Evolutionary conservation across 2,888 invertebrate species (phyloP).

Genomic region (Mythimna albipuncta): DNA sequence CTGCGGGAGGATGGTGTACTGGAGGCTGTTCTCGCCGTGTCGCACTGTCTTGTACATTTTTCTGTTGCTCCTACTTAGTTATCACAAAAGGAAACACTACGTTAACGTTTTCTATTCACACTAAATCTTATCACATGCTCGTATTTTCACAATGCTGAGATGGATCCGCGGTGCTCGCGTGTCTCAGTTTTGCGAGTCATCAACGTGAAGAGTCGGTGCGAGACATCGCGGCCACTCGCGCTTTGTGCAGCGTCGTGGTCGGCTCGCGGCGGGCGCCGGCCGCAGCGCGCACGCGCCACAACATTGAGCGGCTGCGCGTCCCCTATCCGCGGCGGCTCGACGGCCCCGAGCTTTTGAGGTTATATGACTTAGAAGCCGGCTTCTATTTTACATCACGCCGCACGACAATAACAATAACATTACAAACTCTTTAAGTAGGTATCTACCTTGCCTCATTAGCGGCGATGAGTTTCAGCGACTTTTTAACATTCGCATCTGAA

Average conservation of each 20-base stretch:
- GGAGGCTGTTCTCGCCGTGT: slow-evolving; percentile 94
- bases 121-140: slow-evolving; percentile 83
- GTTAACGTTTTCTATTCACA: slow-evolving; percentile 71
- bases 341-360: slow-evolving; percentile 85
- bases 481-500: slow-evolving; percentile 26
- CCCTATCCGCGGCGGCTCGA: slow-evolving; percentile 74
- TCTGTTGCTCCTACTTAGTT: slow-evolving; percentile 71
- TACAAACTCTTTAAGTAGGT: slow-evolving; percentile 70
- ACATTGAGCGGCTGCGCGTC: slow-evolving; percentile 88
- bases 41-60: slow-evolving; percentile 94
- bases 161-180: slow-evolving; percentile 67
- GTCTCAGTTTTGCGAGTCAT: slow-evolving; percentile 72
- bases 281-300: slow-evolving; percentile 84
- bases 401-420: slow-evolving; percentile 84
- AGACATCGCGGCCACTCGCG: slow-evolving; percentile 79
- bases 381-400: slow-evolving; percentile 75
- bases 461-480: slow-evolving; percentile 44
- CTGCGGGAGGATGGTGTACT: slow-evolving; percentile 94
- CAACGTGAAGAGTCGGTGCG: slow-evolving; percentile 77
- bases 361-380: slow-evolving; percentile 87
- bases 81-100: slow-evolving; percentile 83
- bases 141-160: slow-evolving; percentile 72
- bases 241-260: slow-evolving; percentile 83
- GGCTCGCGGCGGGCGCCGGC: slow-evolving; percentile 58
- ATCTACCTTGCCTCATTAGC: slow-evolving; percentile 67